These are phyloP conservation scores for Tachina fera DNA, from an alignment of 2,888 invertebrate genomes.

Conservation along the genomic window DNA sequence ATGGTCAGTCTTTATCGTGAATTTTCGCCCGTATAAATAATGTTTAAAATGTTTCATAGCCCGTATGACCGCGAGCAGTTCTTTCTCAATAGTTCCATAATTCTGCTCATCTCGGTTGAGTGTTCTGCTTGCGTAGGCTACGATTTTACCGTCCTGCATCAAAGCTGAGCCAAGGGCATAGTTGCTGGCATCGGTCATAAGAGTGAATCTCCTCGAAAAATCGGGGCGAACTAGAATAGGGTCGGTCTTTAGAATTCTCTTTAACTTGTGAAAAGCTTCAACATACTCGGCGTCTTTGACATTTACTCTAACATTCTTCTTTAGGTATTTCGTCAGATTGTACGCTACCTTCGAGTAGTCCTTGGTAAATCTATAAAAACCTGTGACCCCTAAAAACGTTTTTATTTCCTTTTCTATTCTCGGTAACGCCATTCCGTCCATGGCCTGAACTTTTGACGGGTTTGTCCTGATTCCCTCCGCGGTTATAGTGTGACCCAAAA, in stretches of 20 bases:
- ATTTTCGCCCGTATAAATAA: constrained; percentile 56
- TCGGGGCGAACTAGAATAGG: constrained; percentile 52
- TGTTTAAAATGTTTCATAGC: constrained; percentile 65
- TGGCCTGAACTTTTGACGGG: not conserved
- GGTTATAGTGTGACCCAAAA: constrained; percentile 19
- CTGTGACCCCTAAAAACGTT: too few species aligned
- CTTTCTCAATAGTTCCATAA: constrained; percentile 64
- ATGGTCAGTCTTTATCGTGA: constrained; percentile 19
- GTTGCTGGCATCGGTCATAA: constrained; percentile 18
- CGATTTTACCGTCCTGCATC: not conserved
- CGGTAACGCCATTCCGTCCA: too few species aligned
- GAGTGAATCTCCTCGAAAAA: constrained; percentile 53
- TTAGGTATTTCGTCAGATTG: not conserved
- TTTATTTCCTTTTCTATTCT: too few species aligned
- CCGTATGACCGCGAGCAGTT: constrained; percentile 57
- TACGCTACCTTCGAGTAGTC: too few species aligned
- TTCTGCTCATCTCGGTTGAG: constrained; percentile 52
- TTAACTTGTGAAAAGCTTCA: constrained; percentile 23
- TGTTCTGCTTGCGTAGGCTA: constrained; percentile 16
- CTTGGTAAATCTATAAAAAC: too few species aligned
- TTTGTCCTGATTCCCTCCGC: not conserved
- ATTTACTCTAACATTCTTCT: not conserved
- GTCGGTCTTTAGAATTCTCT: not conserved
- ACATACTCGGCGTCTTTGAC: not conserved
- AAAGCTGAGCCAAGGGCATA: constrained; percentile 23